A percentile compares a stretch with the other conserved stretches of the same genome.
These are phyloP conservation scores for Alcis repandata DNA, from an alignment of 2,888 invertebrate genomes.

Conservation along the genomic window DNA sequence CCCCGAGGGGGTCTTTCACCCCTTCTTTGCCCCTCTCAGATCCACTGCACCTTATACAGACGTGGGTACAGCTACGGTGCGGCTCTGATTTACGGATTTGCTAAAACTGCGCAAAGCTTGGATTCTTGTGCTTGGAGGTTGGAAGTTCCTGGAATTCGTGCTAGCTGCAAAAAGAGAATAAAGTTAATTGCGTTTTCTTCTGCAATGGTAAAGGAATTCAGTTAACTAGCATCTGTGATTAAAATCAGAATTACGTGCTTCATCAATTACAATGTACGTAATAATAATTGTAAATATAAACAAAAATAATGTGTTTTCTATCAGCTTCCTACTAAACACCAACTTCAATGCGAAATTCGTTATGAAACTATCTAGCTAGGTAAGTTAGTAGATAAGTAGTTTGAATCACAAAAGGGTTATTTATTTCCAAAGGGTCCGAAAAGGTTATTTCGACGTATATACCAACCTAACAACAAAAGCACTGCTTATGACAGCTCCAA, in stretches of 20 bases:
- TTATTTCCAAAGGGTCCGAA: neutral
- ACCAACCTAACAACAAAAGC: constrained; percentile 19
- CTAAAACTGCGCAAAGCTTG: constrained; percentile 21
- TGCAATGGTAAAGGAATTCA: neutral
- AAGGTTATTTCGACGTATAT: neutral
- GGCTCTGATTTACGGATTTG: constrained; percentile 27
- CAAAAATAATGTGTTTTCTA: too few relatives aligned
- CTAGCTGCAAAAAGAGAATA: neutral
- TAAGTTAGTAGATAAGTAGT: too few relatives aligned
- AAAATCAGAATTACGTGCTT: too few relatives aligned
- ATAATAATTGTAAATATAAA: too few relatives aligned
- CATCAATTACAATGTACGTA: too few relatives aligned
- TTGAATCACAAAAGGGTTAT: too few relatives aligned
- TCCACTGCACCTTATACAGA: constrained; percentile 9
- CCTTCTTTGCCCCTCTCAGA: neutral
- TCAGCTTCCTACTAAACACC: too few relatives aligned
- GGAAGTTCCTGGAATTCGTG: constrained; percentile 19
- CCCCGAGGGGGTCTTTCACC: neutral
- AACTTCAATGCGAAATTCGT: too few relatives aligned
- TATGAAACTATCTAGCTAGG: too few relatives aligned
- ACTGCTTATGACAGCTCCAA: constrained; percentile 25
- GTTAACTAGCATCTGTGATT: too few relatives aligned
- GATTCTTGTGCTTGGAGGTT: constrained; percentile 11
- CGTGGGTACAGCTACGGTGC: constrained; percentile 2
- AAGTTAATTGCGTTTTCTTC: neutral